Evolutionary conservation across 2,797 vertebrate genomes (phyloP).

Genomic region (Cuculus canorus): DNA sequence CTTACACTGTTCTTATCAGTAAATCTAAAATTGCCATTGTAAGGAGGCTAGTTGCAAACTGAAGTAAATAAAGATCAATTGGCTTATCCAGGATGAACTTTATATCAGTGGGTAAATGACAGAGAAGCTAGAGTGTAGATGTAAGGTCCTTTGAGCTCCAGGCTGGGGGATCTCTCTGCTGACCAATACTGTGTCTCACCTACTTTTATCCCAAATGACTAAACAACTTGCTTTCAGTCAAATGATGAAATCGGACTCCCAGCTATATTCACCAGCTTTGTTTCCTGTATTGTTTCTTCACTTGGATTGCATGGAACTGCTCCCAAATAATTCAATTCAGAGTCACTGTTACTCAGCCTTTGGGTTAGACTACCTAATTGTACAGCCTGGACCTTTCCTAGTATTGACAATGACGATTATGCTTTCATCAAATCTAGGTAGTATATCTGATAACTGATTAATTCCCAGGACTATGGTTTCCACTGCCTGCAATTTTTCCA

Average conservation of each 20-base stretch:
- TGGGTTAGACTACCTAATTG: not conserved
- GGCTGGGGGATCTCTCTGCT: not conserved
- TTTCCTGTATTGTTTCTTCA: not conserved
- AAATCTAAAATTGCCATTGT: not conserved
- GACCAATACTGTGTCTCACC: not conserved
- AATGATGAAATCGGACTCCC: not conserved
- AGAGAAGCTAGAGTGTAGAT: not conserved
- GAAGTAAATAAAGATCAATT: not conserved
- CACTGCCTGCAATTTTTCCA: slow-evolving; percentile 23
- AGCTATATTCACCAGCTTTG: not conserved
- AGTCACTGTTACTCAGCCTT: not conserved
- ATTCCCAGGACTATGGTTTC: slow-evolving; percentile 42
- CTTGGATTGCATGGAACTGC: not conserved
- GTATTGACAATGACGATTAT: not conserved
- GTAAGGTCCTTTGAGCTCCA: not conserved
- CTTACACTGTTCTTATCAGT: not conserved
- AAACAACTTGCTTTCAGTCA: not conserved
- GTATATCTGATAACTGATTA: slow-evolving; percentile 43
- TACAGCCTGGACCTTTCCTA: not conserved
- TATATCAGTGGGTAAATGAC: not conserved
- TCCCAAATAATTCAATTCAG: not conserved
- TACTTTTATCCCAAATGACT: not conserved
- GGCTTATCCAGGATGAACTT: not conserved
- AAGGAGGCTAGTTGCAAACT: not conserved
- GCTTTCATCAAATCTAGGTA: not conserved